Evolutionary conservation across 35 echinoderm and acorn worm genomes (phyloP).

Genomic region (Ophioderma brevispina): DNA sequence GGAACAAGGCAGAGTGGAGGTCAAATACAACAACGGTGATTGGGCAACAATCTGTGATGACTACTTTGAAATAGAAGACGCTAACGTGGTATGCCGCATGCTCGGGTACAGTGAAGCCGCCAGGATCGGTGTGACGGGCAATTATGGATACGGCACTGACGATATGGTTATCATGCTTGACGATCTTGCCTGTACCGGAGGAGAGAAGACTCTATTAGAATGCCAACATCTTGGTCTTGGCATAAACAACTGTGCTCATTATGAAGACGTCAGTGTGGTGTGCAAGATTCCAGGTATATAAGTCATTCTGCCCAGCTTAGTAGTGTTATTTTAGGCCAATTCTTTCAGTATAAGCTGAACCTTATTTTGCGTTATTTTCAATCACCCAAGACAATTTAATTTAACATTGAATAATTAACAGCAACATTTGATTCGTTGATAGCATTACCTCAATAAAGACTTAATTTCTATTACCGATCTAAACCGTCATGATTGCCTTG

Average conservation of each 20-base stretch:
- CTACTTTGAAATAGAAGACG: conserved; percentile 43
- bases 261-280: conserved; percentile 68
- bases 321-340: no score
- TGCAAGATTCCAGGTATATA: conserved; percentile 46
- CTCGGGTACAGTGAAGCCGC: conserved; percentile 46
- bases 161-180: conserved; percentile 57
- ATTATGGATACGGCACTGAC: conserved; percentile 36
- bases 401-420: no score
- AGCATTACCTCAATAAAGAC: no score
- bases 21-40: conserved; percentile 31
- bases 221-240: conserved; percentile 26
- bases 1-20: conserved; percentile 55
- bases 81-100: conserved; percentile 56
- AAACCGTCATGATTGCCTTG: no score
- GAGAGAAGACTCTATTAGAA: conserved; percentile 39
- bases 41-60: conserved; percentile 85
- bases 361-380: no score
- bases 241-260: conserved; percentile 53
- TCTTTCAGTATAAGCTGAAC: no score
- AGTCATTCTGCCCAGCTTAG: no score
- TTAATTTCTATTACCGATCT: no score
- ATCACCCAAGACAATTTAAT: no score
- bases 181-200: conserved; percentile 47
- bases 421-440: no score
- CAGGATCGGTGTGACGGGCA: neutral